Base-by-base conservation (phyloP, 2,797 vertebrate species). In the Gobionotothen gibberifrons region DNA sequence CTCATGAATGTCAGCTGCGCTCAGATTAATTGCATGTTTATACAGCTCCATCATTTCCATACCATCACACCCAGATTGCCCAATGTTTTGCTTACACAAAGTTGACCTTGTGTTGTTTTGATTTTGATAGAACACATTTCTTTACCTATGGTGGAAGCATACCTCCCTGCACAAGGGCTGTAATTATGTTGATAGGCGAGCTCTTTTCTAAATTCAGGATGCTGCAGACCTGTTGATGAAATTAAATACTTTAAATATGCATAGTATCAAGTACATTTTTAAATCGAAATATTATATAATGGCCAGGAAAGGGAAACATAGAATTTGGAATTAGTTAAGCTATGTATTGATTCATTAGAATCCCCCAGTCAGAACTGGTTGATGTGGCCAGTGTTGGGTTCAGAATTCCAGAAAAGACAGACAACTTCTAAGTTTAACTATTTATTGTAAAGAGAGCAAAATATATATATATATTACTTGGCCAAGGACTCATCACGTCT, bases 21-120 rank as follows among this genome's bases (percentile, higher is more conserved):
- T 76, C 43, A 5, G 39, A 87, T 75, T 89, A 87, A 87, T 78
- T 85, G 58, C 73, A 77, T 89, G 72, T 85, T 87, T 81, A 79
- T 85, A 70, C 62, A 82, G 53, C 65, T 19, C 54, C 32, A 19
- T 79, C 60, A 87, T 85, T 83, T 78, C 55, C 71, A 83, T 57
- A 76, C 65, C 66, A 65, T 72, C 59, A 75, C 52, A 56, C 36
- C 16, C 61, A 59, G 26, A 71, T 68, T 10, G 1, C 10, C 39
- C 48, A 51, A 14, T 69, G 26, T 72, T 73, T 85, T 21, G 0
- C 29, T 56, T 8, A 66, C 26, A 29, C 59, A 4, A 55, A 48
- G 59, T 32, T 60, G 46, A 70, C 43, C 42, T 47, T 53, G 4
- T 6, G 48, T 58, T 14, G 11, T 42, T 61, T 19, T 2, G 56